phyloP scores from a whole-genome alignment of 2,888 invertebrate genomes.

The Drosophila incognita region DNA sequence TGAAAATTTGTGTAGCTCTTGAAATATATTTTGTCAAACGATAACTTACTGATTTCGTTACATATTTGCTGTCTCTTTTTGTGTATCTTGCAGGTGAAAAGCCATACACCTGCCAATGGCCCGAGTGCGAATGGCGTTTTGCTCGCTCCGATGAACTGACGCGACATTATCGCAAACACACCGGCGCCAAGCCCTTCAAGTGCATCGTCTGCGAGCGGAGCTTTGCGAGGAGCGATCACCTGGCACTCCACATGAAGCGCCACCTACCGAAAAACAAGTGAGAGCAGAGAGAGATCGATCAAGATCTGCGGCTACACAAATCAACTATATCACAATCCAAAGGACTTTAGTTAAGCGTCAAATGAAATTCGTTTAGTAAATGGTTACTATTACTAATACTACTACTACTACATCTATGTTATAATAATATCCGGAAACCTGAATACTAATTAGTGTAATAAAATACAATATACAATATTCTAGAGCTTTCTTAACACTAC shows the following conservation, averaged over 20 bases:
- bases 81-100: conserved; percentile 92
- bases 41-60: background rate
- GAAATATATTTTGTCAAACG: conserved; percentile 2
- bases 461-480: conserved; percentile 1
- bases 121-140: conserved; percentile 98
- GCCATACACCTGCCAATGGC: conserved; percentile 99
- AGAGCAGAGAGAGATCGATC: background rate
- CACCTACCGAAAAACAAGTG: conserved; percentile 93
- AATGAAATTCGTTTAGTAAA: conserved; percentile 51
- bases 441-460: conserved; percentile 52
- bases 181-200: conserved; percentile 98
- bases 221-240: conserved; percentile 97
- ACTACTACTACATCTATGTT: background rate
- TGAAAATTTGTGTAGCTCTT: conserved; percentile 1
- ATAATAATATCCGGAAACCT: conserved; percentile 37
- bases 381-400: conserved; percentile 60
- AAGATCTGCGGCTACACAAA: conserved; percentile 46
- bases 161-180: conserved; percentile 98
- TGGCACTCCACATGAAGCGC: conserved; percentile 98
- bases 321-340: conserved; percentile 82
- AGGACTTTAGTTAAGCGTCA: conserved; percentile 81
- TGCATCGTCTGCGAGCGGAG: conserved; percentile 97
- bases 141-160: conserved; percentile 98
- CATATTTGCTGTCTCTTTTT: background rate
- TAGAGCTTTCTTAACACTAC: conserved; percentile 5